Evolutionary conservation across 2,888 invertebrate genomes (phyloP).

Genomic region (Pheosia gnoma): DNA sequence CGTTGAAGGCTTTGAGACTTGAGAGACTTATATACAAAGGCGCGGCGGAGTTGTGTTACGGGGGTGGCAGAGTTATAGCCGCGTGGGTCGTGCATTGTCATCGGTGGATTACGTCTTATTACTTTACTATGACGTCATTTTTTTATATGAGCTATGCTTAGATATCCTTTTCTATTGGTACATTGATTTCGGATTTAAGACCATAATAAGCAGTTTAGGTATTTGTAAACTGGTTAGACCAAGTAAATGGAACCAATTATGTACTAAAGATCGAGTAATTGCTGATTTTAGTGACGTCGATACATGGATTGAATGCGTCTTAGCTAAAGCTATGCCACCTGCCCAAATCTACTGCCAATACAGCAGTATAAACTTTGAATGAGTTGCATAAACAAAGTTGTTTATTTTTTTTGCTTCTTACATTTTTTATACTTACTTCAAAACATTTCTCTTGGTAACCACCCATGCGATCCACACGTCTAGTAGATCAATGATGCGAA

Average conservation of each 20-base stretch:
- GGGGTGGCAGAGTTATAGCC: conserved; percentile 43
- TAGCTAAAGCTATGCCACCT: too few species aligned
- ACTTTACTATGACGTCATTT: conserved; percentile 31
- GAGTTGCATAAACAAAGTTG: too few species aligned
- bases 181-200: too few species aligned
- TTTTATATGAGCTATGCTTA: conserved; percentile 12
- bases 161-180: too few species aligned
- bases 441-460: conserved; percentile 12
- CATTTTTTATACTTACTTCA: conserved; percentile 5
- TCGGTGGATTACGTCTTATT: conserved; percentile 37
- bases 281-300: too few species aligned
- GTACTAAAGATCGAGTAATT: too few species aligned
- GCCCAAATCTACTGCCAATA: too few species aligned
- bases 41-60: conserved; percentile 22
- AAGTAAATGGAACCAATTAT: too few species aligned
- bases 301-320: too few species aligned
- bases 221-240: too few species aligned
- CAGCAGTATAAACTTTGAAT: too few species aligned
- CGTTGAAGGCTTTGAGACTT: conserved; percentile 40
- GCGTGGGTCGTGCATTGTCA: conserved; percentile 36
- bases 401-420: neutral
- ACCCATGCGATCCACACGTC: neutral
- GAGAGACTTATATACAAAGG: conserved; percentile 40
- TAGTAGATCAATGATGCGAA: neutral
- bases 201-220: too few species aligned